phyloP scores from a whole-genome alignment of 1,140 invertebrate species.

The Samia ricini region DNA sequence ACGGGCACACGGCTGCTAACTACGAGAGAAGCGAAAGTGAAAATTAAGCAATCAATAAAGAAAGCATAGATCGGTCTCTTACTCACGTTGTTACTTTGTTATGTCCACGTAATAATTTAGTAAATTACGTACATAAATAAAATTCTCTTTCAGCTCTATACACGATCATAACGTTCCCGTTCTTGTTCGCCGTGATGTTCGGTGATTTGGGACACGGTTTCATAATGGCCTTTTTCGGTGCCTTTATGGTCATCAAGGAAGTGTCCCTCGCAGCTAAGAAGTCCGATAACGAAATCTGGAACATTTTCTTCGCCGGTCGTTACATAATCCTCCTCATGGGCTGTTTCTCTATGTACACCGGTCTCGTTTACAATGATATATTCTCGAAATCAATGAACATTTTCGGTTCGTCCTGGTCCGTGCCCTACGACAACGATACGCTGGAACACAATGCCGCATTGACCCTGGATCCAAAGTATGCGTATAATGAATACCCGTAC shows the following conservation, averaged over 20 bases:
- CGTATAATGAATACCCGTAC: slow-evolving; percentile 81
- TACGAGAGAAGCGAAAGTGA: too few relatives aligned
- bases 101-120: too few relatives aligned
- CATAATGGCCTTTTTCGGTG: slow-evolving; percentile 86
- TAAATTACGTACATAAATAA: too few relatives aligned
- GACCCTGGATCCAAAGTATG: slow-evolving; percentile 83
- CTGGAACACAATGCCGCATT: slow-evolving; percentile 73
- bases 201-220: slow-evolving; percentile 96
- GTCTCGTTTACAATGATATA: slow-evolving; percentile 98
- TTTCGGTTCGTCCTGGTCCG: slow-evolving; percentile 91
- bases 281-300: slow-evolving; percentile 93
- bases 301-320: slow-evolving; percentile 97
- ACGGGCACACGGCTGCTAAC: too few relatives aligned
- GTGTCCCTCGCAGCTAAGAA: slow-evolving; percentile 82
- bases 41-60: too few relatives aligned
- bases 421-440: slow-evolving; percentile 78
- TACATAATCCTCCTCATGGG: slow-evolving; percentile 99
- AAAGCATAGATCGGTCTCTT: too few relatives aligned
- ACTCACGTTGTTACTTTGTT: too few relatives aligned
- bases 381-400: slow-evolving; percentile 98
- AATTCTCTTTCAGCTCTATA: slow-evolving; percentile 86
- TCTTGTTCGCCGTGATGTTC: slow-evolving; percentile 99
- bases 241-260: slow-evolving; percentile 89
- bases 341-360: slow-evolving; percentile 97
- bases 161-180: slow-evolving; percentile 98